Evolutionary conservation across 2,797 vertebrate species (phyloP).

Genomic region (Anomalospiza imberbis): DNA sequence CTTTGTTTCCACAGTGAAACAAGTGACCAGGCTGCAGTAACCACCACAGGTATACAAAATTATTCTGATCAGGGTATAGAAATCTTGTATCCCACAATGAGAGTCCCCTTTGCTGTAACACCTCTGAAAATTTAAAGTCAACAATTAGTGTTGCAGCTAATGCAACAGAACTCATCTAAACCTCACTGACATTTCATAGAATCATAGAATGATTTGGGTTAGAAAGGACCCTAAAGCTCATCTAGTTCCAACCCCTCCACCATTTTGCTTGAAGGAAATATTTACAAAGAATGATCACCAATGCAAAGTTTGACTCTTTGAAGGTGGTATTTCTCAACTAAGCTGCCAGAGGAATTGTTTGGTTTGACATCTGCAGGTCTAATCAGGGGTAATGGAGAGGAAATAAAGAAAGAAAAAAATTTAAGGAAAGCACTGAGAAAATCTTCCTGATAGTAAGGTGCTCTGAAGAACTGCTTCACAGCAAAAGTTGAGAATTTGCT

Average conservation of each 20-base stretch:
- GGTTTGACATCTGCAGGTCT: background rate
- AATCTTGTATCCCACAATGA: background rate
- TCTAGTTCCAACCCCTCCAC: background rate
- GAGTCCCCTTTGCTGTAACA: background rate
- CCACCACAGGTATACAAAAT: background rate
- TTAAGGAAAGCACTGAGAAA: background rate
- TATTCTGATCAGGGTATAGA: background rate
- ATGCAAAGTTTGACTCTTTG: background rate
- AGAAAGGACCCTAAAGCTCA: background rate
- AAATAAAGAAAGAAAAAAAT: background rate
- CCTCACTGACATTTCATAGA: background rate
- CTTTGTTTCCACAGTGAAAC: background rate
- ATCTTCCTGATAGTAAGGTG: background rate
- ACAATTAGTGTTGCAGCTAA: background rate
- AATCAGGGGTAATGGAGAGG: background rate
- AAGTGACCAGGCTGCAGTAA: background rate
- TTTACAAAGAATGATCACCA: background rate
- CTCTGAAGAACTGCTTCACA: background rate
- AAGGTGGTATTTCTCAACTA: background rate
- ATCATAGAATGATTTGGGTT: background rate
- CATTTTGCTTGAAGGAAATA: background rate
- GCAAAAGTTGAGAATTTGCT: background rate
- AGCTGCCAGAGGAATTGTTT: background rate
- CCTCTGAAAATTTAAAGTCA: background rate
- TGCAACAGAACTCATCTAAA: background rate